Conservation (phyloP, 2,113 vertebrate species). For the Condylura cristata region DNA sequence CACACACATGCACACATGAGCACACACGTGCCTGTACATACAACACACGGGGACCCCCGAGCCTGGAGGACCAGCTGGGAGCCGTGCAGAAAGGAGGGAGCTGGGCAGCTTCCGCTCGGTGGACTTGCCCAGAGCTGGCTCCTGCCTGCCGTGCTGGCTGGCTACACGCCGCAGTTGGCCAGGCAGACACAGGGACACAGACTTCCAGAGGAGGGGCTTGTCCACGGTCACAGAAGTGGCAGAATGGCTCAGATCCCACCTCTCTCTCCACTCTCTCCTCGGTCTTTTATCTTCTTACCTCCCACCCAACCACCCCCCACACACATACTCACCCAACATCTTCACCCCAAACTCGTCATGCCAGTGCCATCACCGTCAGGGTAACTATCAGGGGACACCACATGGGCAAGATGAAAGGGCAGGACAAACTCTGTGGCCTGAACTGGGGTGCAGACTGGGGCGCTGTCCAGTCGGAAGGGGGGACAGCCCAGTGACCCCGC, state of each 20-base stretch:
- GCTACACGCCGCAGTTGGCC: background rate
- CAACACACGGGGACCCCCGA: rapidly evolving
- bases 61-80: background rate
- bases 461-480: background rate
- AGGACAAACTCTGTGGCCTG: too few relatives aligned
- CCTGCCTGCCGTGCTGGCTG: too few relatives aligned
- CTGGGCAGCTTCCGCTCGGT: background rate
- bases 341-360: too few relatives aligned
- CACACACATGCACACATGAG: rapidly evolving
- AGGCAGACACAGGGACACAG: background rate
- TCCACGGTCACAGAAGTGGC: background rate
- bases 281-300: too few relatives aligned
- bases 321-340: too few relatives aligned
- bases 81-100: background rate
- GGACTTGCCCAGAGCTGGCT: background rate
- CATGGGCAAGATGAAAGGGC: too few relatives aligned
- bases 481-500: conserved; percentile 77
- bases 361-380: too few relatives aligned
- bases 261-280: too few relatives aligned
- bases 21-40: rapidly evolving
- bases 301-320: background rate
- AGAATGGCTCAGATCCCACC: background rate
- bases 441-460: too few relatives aligned
- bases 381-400: too few relatives aligned
- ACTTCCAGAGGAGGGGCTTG: background rate